A percentile compares a stretch with the other conserved stretches of the same genome.
These are phyloP conservation scores for Hypolimnas misippus DNA, from an alignment of 2,888 invertebrate species.

Conservation along the genomic window DNA sequence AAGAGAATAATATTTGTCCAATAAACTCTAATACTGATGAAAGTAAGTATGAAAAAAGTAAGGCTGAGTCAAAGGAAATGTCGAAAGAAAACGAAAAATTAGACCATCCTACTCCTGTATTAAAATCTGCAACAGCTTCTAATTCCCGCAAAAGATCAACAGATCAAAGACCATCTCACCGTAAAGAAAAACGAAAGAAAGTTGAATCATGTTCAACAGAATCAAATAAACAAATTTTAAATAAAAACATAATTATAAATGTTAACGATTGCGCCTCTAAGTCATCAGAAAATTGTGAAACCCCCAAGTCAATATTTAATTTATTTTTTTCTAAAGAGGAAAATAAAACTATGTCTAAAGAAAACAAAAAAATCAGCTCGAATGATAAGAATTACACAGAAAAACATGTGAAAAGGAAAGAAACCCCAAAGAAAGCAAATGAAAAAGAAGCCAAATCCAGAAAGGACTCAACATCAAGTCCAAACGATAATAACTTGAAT, in stretches of 20 bases:
- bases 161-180: conserved; percentile 73
- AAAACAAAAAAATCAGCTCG: conserved; percentile 51
- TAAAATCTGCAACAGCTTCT: conserved; percentile 48
- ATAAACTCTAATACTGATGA: conserved; percentile 34
- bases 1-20: conserved; percentile 41
- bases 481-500: conserved; percentile 43
- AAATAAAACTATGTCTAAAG: conserved; percentile 47
- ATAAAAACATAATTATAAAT: conserved; percentile 54
- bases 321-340: conserved; percentile 57
- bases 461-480: conserved; percentile 57
- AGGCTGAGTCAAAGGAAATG: conserved; percentile 46
- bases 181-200: conserved; percentile 80
- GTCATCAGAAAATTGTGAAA: conserved; percentile 55
- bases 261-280: conserved; percentile 54
- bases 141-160: conserved; percentile 69
- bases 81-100: conserved; percentile 48
- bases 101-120: conserved; percentile 45
- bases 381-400: conserved; percentile 64
- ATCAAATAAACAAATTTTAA: conserved; percentile 49
- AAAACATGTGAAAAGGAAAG: conserved; percentile 75
- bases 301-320: conserved; percentile 56
- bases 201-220: conserved; percentile 53
- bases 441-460: conserved; percentile 51
- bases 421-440: conserved; percentile 54
- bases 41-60: conserved; percentile 41